phyloP scores from a whole-genome alignment of 2,113 vertebrate genomes.

The Strix uralensis region DNA sequence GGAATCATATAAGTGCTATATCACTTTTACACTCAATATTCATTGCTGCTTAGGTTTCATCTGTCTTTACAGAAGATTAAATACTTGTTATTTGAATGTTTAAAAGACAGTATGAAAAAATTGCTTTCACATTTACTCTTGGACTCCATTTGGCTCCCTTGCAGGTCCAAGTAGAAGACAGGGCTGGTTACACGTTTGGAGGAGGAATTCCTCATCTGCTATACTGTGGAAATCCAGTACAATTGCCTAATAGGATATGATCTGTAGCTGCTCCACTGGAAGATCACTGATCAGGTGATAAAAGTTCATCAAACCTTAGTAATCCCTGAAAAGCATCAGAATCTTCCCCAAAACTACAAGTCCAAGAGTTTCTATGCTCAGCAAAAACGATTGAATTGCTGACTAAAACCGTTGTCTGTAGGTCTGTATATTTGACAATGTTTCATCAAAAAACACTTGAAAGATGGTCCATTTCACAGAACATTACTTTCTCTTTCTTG shows the following conservation, averaged over 20 bases:
- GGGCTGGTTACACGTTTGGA: background rate
- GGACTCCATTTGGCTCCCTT: background rate
- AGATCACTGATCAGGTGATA: background rate
- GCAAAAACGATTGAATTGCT: background rate
- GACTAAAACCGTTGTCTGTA: background rate
- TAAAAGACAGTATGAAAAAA: background rate
- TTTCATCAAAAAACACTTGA: background rate
- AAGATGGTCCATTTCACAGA: background rate
- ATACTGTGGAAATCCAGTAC: background rate
- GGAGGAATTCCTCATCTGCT: background rate
- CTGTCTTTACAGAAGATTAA: background rate
- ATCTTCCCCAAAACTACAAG: background rate
- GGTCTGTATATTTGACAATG: background rate
- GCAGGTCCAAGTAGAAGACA: background rate
- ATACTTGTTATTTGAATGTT: background rate
- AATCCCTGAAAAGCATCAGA: background rate
- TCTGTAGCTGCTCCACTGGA: background rate
- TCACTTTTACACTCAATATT: background rate
- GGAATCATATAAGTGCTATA: background rate
- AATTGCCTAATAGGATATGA: background rate
- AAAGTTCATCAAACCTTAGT: background rate
- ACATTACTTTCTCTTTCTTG: background rate
- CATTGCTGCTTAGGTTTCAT: background rate
- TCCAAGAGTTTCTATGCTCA: background rate
- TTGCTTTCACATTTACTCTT: background rate